These are phyloP conservation scores for Physeter macrocephalus DNA, from an alignment of 2,113 vertebrate species.

Conservation along the genomic window DNA sequence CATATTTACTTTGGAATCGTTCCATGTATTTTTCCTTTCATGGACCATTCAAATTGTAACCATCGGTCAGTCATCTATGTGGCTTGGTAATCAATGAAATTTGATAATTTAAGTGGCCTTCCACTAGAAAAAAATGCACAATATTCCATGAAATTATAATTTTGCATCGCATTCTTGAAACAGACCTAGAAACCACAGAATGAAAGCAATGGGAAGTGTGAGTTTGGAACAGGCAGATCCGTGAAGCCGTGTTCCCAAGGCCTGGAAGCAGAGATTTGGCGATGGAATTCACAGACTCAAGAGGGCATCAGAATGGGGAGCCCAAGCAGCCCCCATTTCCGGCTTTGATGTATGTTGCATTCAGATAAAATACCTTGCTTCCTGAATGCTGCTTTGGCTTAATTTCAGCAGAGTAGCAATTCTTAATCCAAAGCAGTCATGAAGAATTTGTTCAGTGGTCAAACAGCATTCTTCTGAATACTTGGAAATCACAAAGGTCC, in stretches of 20 bases:
- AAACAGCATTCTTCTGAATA: slow-evolving; percentile 40
- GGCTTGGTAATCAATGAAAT: slow-evolving; percentile 41
- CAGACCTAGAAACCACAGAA: slow-evolving; percentile 27
- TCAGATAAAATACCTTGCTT: slow-evolving; percentile 56
- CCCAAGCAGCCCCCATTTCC: not conserved
- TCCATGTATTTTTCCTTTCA: slow-evolving; percentile 9
- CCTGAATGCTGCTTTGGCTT: slow-evolving; percentile 46
- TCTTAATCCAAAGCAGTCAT: slow-evolving; percentile 57
- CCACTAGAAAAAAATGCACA: slow-evolving; percentile 48
- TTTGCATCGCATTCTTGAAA: slow-evolving; percentile 58
- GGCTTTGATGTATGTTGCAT: slow-evolving; percentile 29
- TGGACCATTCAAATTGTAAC: not conserved
- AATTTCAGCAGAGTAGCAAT: slow-evolving; percentile 44
- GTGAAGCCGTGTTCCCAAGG: slow-evolving; percentile 37
- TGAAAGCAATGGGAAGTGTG: slow-evolving; percentile 2
- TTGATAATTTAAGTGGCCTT: slow-evolving; percentile 35
- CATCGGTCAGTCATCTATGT: not conserved
- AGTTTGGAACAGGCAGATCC: slow-evolving; percentile 8
- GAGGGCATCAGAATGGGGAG: not conserved
- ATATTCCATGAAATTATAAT: slow-evolving; percentile 62
- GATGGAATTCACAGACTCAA: not conserved
- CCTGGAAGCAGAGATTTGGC: slow-evolving; percentile 33
- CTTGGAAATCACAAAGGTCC: slow-evolving; percentile 38
- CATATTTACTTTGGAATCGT: not conserved
- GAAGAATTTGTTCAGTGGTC: slow-evolving; percentile 52